Evolutionary conservation across 2,113 vertebrate species (phyloP).

Genomic region (Pomatorhinus ruficollis): DNA sequence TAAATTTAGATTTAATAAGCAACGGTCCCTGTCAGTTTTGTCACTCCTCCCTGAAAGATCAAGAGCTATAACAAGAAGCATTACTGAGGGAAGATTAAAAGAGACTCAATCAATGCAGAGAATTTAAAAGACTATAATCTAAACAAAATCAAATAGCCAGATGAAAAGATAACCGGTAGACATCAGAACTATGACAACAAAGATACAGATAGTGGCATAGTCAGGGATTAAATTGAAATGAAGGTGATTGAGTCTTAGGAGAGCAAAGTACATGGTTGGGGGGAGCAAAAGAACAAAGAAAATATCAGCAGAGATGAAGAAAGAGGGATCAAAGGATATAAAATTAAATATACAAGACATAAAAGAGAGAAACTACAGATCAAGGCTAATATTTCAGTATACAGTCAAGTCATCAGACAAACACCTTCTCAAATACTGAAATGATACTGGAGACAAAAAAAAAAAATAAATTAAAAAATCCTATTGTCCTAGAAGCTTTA

Average conservation of each 20-base stretch:
- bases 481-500: neutral
- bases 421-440: neutral
- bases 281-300: constrained; percentile 20
- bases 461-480: neutral
- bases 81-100: constrained; percentile 53
- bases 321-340: constrained; percentile 45
- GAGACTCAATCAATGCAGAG: neutral
- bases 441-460: neutral
- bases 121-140: constrained; percentile 50
- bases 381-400: neutral
- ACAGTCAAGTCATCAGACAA: neutral
- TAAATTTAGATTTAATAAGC: constrained; percentile 14
- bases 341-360: constrained; percentile 39
- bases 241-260: neutral
- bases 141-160: constrained; percentile 32
- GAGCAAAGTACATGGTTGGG: neutral
- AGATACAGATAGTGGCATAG: neutral
- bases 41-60: constrained; percentile 16
- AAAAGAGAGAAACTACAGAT: constrained; percentile 12
- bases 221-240: constrained; percentile 34
- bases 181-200: constrained; percentile 46
- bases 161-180: constrained; percentile 36
- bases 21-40: neutral
- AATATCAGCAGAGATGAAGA: neutral
- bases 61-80: constrained; percentile 15